Evolutionary conservation across 2,797 vertebrate species (phyloP), one percentile per base, ranked within the genome.

Genomic region (Triplophysa bombifrons): DNA sequence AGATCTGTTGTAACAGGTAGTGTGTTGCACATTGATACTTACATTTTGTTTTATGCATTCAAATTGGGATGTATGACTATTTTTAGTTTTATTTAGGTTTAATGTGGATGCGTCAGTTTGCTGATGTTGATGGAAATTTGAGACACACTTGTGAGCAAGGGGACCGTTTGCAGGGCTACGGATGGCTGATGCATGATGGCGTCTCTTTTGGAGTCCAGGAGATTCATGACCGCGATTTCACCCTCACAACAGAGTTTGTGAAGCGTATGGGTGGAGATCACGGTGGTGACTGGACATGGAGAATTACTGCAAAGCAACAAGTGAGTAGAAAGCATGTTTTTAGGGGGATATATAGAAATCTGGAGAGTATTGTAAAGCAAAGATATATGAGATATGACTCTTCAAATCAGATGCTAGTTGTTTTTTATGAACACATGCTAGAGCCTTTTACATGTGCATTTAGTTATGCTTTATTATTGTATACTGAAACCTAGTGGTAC

Each of bases 201-300:
- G n/a, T 93, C 77, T 93, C 84, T 82, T 98, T 98, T 55, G 97
- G 98, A 0, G 88, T 93, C 46, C 98, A 99, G 84, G 96, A 97
- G 89, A 94, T 99, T 80, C 88, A 85, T 0, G 97, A 99, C 56
- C 89, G 85, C 0, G 92, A 93, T 16, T 91, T 98, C 86, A 83
- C 85, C 14, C 89, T 99, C 14, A 95, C 92, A 30, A 98, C 97
- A 0, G 95, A 98, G 87, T 96, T 97, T 65, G 95, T 97, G 56
- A 99, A 98, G 87, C 90, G 94, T 14, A 87, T 89, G 3, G 96
- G 97, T 19, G 98, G 98, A 2, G 82, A 88, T 5, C 96, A 98
- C 0, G 98, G 98, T 5, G 98, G 98, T 27, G 97, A 99, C 81
- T 99, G 97, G 98, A 98, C 95, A 41, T 99, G 97, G 97, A 94